These are phyloP conservation scores for Poecilia wingei DNA, from an alignment of 2,797 vertebrate species.

Conservation along the genomic window DNA sequence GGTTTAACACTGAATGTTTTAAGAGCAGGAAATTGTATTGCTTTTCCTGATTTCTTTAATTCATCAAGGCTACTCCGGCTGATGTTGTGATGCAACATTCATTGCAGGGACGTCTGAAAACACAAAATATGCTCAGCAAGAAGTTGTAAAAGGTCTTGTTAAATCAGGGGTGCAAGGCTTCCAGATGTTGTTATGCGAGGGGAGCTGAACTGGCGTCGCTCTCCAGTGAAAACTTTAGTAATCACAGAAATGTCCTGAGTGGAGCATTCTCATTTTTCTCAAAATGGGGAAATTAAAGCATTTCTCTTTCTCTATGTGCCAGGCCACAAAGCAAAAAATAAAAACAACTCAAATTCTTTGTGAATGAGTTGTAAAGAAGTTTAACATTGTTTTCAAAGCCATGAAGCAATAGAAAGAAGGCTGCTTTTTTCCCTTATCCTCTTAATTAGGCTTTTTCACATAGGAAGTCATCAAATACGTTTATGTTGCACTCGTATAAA, in stretches of 20 bases:
- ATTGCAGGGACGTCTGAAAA: conserved; percentile 28
- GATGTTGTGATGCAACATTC: conserved; percentile 33
- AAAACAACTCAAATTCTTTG: not conserved
- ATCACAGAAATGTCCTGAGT: conserved; percentile 3
- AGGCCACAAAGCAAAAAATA: not conserved
- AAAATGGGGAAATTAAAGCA: conserved; percentile 11
- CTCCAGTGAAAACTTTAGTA: conserved; percentile 18
- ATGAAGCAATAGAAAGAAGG: not conserved
- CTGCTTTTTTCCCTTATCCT: not conserved
- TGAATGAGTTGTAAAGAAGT: not conserved
- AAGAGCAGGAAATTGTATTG: conserved; percentile 28
- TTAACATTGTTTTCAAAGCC: not conserved
- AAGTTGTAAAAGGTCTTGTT: conserved; percentile 52
- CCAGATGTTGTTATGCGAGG: conserved; percentile 24
- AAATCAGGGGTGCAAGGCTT: conserved; percentile 32
- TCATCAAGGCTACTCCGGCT: conserved; percentile 14
- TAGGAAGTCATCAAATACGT: not conserved
- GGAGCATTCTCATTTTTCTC: conserved; percentile 25
- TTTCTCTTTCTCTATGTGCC: not conserved
- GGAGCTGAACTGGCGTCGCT: conserved; percentile 36
- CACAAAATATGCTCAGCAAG: conserved; percentile 24
- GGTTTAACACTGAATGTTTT: conserved; percentile 18
- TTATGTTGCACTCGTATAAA: not conserved
- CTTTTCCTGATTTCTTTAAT: conserved; percentile 19
- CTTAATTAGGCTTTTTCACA: not conserved